phyloP scores from a whole-genome alignment of 92 coral and sea anemone species.

The Muricea muricata region DNA sequence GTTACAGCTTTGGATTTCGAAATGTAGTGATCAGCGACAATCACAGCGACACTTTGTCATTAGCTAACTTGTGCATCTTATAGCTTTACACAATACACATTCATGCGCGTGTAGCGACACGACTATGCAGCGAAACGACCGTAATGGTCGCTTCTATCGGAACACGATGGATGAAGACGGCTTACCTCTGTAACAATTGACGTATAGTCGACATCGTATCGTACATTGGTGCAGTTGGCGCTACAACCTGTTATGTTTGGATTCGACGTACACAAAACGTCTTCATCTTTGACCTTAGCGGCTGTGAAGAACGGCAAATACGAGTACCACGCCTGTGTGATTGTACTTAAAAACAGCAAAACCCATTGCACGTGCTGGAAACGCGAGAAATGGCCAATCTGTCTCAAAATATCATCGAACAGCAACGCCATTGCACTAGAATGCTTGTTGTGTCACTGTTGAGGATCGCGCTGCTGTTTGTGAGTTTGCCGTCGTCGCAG shows the following conservation, averaged over 20 bases:
- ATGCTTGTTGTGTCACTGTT: no score
- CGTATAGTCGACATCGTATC: constrained; percentile 72
- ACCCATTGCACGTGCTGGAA: constrained; percentile 94
- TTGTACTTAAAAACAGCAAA: constrained; percentile 76
- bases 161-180: no score
- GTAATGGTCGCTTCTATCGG: no score
- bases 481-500: no score
- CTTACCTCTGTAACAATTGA: constrained; percentile 98
- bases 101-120: no score
- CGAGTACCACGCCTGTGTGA: constrained; percentile 97
- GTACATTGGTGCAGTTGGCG: constrained; percentile 65
- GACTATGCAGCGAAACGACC: no score
- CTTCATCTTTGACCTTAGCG: constrained; percentile 75
- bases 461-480: no score
- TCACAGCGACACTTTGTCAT: no score
- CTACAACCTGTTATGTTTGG: constrained; percentile 61
- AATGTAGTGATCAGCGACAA: no score
- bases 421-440: constrained; percentile 59
- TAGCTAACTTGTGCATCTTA: no score
- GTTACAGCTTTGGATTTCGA: no score
- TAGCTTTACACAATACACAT: no score
- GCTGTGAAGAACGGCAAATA: constrained; percentile 97
- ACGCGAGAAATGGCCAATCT: constrained; percentile 84
- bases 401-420: constrained; percentile 76
- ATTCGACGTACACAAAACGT: constrained; percentile 72